A percentile compares a stretch with the other conserved stretches of the same genome.
These are phyloP conservation scores for Gnatocerus cornutus DNA, from an alignment of 2,888 invertebrate species.

Conservation along the genomic window DNA sequence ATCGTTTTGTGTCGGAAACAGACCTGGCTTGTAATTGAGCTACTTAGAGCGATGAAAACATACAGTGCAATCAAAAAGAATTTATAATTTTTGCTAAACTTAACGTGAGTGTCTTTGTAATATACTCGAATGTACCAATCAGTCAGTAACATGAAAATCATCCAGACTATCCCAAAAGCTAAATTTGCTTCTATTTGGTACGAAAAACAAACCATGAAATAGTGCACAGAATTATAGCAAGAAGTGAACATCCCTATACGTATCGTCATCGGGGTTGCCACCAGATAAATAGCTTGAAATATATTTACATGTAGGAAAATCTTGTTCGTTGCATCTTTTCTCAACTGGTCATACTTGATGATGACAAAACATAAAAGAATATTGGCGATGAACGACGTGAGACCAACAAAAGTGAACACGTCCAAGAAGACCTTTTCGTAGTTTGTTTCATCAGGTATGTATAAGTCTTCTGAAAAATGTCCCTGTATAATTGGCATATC, in stretches of 20 bases:
- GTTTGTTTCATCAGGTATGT: background rate
- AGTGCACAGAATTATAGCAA: slow-evolving; percentile 3
- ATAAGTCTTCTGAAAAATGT: background rate
- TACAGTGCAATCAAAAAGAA: slow-evolving; percentile 34
- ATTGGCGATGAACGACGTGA: slow-evolving; percentile 6
- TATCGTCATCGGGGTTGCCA: slow-evolving; percentile 12
- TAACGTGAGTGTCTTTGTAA: slow-evolving; percentile 17
- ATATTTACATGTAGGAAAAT: slow-evolving; percentile 24
- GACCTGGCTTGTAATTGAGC: slow-evolving; percentile 1
- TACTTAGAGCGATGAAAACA: background rate
- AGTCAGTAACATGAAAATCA: slow-evolving; percentile 20
- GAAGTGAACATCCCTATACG: background rate
- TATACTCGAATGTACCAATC: slow-evolving; percentile 36
- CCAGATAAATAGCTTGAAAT: slow-evolving; percentile 16
- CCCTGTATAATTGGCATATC: slow-evolving; percentile 14
- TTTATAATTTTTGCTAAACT: slow-evolving; percentile 29
- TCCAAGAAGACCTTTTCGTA: slow-evolving; percentile 6
- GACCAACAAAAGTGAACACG: slow-evolving; percentile 9
- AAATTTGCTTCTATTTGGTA: slow-evolving; percentile 18
- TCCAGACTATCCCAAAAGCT: slow-evolving; percentile 2
- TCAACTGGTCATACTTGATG: slow-evolving; percentile 3
- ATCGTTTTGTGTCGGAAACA: slow-evolving; percentile 10
- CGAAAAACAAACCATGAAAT: slow-evolving; percentile 16
- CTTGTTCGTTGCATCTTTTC: slow-evolving; percentile 8
- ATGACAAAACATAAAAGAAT: slow-evolving; percentile 7